Evolutionary conservation across 2,888 invertebrate genomes (phyloP), one percentile per base, ranked within the genome.

Genomic region (Resseliella maxima): DNA sequence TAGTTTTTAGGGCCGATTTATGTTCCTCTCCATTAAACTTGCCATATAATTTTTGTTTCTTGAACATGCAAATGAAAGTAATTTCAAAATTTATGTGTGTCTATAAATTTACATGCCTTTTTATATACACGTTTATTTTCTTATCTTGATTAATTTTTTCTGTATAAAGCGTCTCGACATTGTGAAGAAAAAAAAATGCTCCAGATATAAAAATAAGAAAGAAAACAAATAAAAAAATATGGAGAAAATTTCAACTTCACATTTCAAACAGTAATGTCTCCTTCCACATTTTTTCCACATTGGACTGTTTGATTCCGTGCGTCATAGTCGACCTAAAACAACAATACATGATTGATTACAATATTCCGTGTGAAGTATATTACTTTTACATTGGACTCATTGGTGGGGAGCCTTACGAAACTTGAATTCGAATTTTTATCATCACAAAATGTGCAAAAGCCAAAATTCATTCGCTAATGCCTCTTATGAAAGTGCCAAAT

Each of bases 271-370:
- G 72, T 35, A 72, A 72, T 72, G 72, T 72, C 72, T 72, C 31
- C 31, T 35, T 72, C 12, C 72, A 72, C 31, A 5, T 59, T 59
- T 27, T 24, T 59, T 59, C 0, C 59, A 31, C 12, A 31, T 31
- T 31, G 72, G 12, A 15, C 10, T 15, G 24, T 59, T n/a, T 24
- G 3, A 1, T 50, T 72, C 15, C 31, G 72, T 72, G 31, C 72
- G 1, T 35, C 35, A 72, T 72, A 15, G 72, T 72, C 72, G 72
- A 72, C 72, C 72, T 72, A 35, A 72, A 72, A 72, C 72, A 72
- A 72, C 72, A 72, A 72, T 72, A 72, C 72, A 72, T 72, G 72
- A 72, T 72, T 72, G 72, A 72, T 72, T 72, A 72, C 72, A 72
- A 72, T 72, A 72, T 72, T 72, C 72, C 72, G 72, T 72, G 72